Conservation (phyloP, 2,888 invertebrate genomes). For the Leptodirus hochenwartii region DNA sequence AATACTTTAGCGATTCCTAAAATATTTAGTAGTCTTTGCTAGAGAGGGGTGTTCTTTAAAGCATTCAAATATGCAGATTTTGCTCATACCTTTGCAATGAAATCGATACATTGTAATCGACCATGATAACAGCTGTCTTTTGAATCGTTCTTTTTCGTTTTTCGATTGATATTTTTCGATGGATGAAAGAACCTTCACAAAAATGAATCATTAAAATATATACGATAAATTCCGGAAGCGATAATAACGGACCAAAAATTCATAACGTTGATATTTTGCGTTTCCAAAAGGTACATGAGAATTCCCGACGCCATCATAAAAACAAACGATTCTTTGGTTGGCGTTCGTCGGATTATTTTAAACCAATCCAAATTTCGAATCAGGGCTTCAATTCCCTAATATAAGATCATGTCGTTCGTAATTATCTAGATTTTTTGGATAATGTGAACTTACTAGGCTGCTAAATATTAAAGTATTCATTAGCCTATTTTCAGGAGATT, state of each 20-base stretch:
- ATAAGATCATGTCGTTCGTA: slow-evolving; percentile 7
- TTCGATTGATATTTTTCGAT: no score
- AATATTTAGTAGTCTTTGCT: slow-evolving; percentile 9
- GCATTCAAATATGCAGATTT: no score
- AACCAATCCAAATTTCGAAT: slow-evolving; percentile 12
- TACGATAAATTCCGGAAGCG: no score
- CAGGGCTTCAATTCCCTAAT: slow-evolving; percentile 16
- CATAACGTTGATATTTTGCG: slow-evolving; percentile 9
- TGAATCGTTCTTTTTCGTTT: no score
- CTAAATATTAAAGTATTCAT: slow-evolving; percentile 18
- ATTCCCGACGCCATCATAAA: slow-evolving; percentile 16
- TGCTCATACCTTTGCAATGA: no score
- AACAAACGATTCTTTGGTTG: slow-evolving; percentile 12
- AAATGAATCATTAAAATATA: no score
- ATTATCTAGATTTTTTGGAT: slow-evolving; percentile 2
- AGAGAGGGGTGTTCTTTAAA: slow-evolving; percentile 1
- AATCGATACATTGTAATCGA: no score
- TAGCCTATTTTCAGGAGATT: slow-evolving; percentile 16
- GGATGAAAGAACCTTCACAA: no score
- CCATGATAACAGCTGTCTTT: no score
- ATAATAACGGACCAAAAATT: no score
- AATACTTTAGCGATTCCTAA: slow-evolving; percentile 17
- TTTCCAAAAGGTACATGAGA: slow-evolving; percentile 16
- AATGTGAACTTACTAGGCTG: slow-evolving; percentile 15
- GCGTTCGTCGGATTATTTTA: slow-evolving; percentile 13